A percentile compares a stretch with the other conserved stretches of the same genome.
These are phyloP conservation scores for Centropus bengalensis DNA, from an alignment of 2,113 vertebrate genomes.

Conservation along the genomic window DNA sequence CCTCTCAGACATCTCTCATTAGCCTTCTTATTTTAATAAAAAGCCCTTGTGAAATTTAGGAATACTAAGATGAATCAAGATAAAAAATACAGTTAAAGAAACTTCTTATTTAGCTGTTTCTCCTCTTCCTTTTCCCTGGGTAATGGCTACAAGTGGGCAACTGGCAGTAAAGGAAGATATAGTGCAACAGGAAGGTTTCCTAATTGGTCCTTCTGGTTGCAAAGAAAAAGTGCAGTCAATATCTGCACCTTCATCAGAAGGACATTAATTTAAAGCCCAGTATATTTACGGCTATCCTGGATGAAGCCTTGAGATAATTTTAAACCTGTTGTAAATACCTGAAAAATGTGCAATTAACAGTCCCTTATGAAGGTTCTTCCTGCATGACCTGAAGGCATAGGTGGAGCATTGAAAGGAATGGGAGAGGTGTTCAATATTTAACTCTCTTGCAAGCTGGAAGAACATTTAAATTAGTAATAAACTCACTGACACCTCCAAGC, in stretches of 20 bases:
- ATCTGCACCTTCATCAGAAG: neutral
- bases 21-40: conserved; percentile 65
- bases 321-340: neutral
- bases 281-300: neutral
- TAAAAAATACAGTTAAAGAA: conserved; percentile 50
- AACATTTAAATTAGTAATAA: conserved; percentile 58
- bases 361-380: neutral
- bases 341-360: conserved; percentile 6
- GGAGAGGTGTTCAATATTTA: conserved; percentile 29
- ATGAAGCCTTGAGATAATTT: neutral
- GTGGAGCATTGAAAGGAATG: neutral
- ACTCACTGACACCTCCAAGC: neutral
- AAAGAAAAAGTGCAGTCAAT: neutral
- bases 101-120: conserved; percentile 47
- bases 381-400: neutral
- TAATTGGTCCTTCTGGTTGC: conserved; percentile 26
- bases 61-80: conserved; percentile 52
- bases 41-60: conserved; percentile 38
- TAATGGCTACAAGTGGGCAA: conserved; percentile 1
- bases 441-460: neutral
- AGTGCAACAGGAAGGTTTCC: neutral
- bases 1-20: conserved; percentile 56
- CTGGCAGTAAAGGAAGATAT: neutral
- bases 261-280: neutral
- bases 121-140: neutral